These are phyloP conservation scores for Drosophila acutilabella DNA, from an alignment of 2,888 invertebrate genomes.

Conservation along the genomic window DNA sequence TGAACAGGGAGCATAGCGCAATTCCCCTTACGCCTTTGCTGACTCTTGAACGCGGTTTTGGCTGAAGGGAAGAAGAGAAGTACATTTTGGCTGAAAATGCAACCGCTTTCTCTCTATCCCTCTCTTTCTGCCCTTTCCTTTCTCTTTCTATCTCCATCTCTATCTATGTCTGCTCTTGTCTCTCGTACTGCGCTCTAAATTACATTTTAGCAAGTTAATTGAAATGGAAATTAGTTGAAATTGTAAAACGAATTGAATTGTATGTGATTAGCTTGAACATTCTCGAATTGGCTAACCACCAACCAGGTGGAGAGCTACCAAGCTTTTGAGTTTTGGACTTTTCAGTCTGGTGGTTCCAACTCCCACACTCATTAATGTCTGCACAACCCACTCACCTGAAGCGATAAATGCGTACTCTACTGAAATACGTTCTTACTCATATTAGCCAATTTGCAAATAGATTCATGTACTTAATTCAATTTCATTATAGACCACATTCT, in stretches of 20 bases:
- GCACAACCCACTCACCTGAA: background rate
- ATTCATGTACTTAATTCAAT: background rate
- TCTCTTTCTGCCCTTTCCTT: background rate
- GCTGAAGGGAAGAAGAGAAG: background rate
- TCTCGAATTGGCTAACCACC: slow-evolving; percentile 79
- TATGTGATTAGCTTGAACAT: slow-evolving; percentile 83
- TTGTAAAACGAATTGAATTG: slow-evolving; percentile 84
- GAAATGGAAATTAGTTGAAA: slow-evolving; percentile 85
- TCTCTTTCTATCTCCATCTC: background rate
- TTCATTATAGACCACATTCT: too few relatives aligned
- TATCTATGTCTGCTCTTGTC: background rate
- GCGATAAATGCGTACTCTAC: slow-evolving; percentile 1
- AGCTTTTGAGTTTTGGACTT: slow-evolving; percentile 21
- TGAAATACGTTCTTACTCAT: slow-evolving; percentile 7
- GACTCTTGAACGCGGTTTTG: slow-evolving; percentile 23
- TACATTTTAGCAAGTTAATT: slow-evolving; percentile 84
- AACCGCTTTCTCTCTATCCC: slow-evolving; percentile 11
- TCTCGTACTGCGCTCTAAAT: slow-evolving; percentile 73
- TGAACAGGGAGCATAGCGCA: slow-evolving; percentile 45
- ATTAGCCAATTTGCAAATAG: slow-evolving; percentile 3
- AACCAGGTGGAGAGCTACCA: slow-evolving; percentile 26
- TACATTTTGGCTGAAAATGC: slow-evolving; percentile 25
- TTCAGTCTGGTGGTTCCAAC: background rate
- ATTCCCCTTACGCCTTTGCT: background rate
- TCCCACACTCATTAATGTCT: background rate